These are phyloP conservation scores for Lampris incognitus DNA, from an alignment of 2,113 vertebrate genomes.

Conservation along the genomic window DNA sequence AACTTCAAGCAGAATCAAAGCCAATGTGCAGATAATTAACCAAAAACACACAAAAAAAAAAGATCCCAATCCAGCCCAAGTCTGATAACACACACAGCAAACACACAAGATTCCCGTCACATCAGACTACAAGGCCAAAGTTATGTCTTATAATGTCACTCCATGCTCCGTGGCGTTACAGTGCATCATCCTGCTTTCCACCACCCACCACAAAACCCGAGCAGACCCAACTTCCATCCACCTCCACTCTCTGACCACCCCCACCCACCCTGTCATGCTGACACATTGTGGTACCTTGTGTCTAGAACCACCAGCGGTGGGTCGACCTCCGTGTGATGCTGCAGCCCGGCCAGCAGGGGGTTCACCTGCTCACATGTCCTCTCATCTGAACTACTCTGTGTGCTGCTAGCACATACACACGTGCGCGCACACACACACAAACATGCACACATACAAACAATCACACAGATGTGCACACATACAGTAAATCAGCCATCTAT, in stretches of 20 bases:
- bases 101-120: conserved; percentile 1
- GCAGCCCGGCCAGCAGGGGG: conserved; percentile 78
- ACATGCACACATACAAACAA: conserved; percentile 15
- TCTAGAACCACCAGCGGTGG: conserved; percentile 57
- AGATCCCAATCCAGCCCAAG: conserved; percentile 18
- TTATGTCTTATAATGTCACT: conserved; percentile 16
- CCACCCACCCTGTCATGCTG: conserved; percentile 46
- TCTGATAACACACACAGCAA: conserved; percentile 23
- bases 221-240: conserved; percentile 1
- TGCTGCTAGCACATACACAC: conserved; percentile 55
- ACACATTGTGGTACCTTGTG: conserved; percentile 70
- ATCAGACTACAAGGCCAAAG: conserved; percentile 5
- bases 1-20: not conserved
- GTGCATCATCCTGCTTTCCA: conserved; percentile 17
- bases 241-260: conserved; percentile 2
- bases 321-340: conserved; percentile 72
- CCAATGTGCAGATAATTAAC: conserved; percentile 33
- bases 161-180: conserved; percentile 46
- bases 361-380: conserved; percentile 76
- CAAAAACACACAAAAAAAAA: conserved; percentile 26
- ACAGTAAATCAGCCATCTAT: conserved; percentile 1
- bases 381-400: conserved; percentile 61
- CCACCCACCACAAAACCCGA: conserved; percentile 15
- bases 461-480: conserved; percentile 29
- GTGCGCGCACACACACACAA: conserved; percentile 35